These are phyloP conservation scores for Pachypanchax playfairii DNA, from an alignment of 2,113 vertebrate species.

Conservation along the genomic window DNA sequence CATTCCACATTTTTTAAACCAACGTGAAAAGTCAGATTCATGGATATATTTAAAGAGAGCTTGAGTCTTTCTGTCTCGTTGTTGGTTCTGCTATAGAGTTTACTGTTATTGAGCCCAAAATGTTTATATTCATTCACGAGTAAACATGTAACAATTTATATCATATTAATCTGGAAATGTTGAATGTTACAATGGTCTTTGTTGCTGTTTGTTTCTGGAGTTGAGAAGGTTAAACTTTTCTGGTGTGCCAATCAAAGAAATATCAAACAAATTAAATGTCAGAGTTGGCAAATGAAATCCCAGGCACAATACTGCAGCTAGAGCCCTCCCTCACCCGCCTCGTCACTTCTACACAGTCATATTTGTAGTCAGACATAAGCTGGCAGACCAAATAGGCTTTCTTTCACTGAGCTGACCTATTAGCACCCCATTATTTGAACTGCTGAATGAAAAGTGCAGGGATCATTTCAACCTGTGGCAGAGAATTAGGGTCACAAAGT, in stretches of 20 bases:
- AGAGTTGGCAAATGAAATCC: constrained; percentile 73
- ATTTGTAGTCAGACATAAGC: constrained; percentile 50
- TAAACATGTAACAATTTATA: constrained; percentile 12
- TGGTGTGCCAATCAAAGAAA: constrained; percentile 60
- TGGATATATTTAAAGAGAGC: constrained; percentile 25
- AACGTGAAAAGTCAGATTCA: constrained; percentile 39
- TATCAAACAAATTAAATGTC: constrained; percentile 72
- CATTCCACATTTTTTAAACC: neutral
- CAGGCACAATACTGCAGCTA: constrained; percentile 57
- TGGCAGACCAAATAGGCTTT: constrained; percentile 54
- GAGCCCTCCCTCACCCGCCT: constrained; percentile 39
- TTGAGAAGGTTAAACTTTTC: constrained; percentile 64
- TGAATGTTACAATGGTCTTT: constrained; percentile 16
- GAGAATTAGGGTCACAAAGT: constrained; percentile 70
- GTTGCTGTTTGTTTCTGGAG: constrained; percentile 49
- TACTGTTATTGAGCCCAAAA: too few species aligned
- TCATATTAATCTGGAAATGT: constrained; percentile 24
- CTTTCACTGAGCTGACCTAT: constrained; percentile 57
- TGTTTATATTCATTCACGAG: neutral
- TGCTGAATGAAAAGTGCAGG: constrained; percentile 54
- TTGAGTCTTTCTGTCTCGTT: too few species aligned
- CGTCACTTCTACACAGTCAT: constrained; percentile 53
- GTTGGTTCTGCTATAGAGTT: too few species aligned
- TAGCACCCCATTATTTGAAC: constrained; percentile 63
- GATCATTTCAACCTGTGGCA: constrained; percentile 30